Evolutionary conservation across 2,797 vertebrate genomes (phyloP).

Genomic region (Typhlichthys eigenmanni): DNA sequence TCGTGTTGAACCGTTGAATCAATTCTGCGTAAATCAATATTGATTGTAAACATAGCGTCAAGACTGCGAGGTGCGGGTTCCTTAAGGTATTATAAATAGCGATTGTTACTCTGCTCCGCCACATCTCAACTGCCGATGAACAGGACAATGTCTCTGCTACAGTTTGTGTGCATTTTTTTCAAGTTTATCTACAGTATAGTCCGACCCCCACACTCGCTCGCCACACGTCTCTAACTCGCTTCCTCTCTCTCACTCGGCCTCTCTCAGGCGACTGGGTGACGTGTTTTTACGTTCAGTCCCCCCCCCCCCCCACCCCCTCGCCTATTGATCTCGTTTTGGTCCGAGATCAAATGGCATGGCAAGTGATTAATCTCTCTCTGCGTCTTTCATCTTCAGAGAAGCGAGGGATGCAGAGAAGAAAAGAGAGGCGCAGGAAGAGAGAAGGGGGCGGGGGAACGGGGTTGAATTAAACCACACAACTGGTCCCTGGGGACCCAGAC

Average conservation of each 20-base stretch:
- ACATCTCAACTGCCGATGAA: constrained; percentile 44
- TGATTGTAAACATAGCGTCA: constrained; percentile 56
- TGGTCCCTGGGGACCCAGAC: constrained; percentile 49
- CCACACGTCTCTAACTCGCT: constrained; percentile 29
- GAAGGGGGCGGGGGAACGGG: constrained; percentile 7
- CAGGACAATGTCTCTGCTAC: constrained; percentile 27
- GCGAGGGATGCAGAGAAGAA: constrained; percentile 38
- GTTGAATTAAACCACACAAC: constrained; percentile 59
- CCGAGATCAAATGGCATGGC: constrained; percentile 76
- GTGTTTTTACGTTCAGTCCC: constrained; percentile 56
- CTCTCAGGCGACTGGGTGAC: constrained; percentile 32
- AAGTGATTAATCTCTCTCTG: constrained; percentile 74
- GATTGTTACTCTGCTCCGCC: constrained; percentile 54
- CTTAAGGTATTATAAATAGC: constrained; percentile 35
- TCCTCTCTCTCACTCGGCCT: constrained; percentile 2
- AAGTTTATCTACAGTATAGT: constrained; percentile 51
- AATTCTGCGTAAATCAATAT: constrained; percentile 70
- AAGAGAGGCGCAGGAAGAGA: constrained; percentile 42
- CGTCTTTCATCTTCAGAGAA: constrained; percentile 76
- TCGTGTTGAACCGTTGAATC: constrained; percentile 51
- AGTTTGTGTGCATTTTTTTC: constrained; percentile 37
- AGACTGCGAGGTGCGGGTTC: constrained; percentile 21
- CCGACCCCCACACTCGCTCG: not conserved
- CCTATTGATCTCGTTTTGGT: constrained; percentile 74
- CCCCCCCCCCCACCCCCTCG: constrained; percentile 52